Evolutionary conservation across 1,140 invertebrate species (phyloP).

Genomic region (Homalodisca vitripennis): DNA sequence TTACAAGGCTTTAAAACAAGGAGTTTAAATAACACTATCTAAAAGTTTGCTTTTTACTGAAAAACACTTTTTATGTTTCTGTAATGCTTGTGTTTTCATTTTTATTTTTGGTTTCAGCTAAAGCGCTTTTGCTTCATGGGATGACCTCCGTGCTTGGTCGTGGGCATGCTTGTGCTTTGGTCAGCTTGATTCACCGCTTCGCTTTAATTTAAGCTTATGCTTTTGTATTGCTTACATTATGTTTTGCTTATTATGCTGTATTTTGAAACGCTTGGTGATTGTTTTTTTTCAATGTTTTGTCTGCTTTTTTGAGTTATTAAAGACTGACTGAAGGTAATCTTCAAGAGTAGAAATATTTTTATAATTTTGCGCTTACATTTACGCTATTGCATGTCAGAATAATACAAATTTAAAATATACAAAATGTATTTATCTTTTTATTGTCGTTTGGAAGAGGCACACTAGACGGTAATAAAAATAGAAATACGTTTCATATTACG

Average conservation of each 20-base stretch:
- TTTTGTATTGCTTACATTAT: neutral
- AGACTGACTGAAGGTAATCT: too few relatives aligned
- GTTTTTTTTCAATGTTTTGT: neutral
- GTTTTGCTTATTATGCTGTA: neutral
- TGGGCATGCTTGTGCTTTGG: neutral
- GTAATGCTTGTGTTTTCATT: too few relatives aligned
- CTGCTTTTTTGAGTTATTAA: too few relatives aligned
- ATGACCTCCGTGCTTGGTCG: neutral
- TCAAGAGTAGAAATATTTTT: too few relatives aligned
- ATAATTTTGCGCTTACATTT: too few relatives aligned
- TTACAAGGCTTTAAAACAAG: too few relatives aligned
- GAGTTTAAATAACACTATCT: too few relatives aligned
- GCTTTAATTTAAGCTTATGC: slow-evolving; percentile 12
- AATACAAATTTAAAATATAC: too few relatives aligned
- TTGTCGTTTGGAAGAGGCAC: slow-evolving; percentile 13
- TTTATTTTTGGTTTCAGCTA: too few relatives aligned
- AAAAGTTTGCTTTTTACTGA: too few relatives aligned
- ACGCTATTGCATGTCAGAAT: too few relatives aligned
- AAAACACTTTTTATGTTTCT: too few relatives aligned
- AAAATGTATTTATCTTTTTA: slow-evolving; percentile 3
- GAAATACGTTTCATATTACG: neutral
- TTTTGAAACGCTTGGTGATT: neutral
- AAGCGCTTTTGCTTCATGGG: neutral
- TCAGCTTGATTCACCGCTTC: slow-evolving; percentile 1
- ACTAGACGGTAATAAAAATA: neutral